Percentiles rank a stretch among this genome's conserved stretches.
phyloP scores from a whole-genome alignment of 1,140 invertebrate species.

The Antheraea mylitta region DNA sequence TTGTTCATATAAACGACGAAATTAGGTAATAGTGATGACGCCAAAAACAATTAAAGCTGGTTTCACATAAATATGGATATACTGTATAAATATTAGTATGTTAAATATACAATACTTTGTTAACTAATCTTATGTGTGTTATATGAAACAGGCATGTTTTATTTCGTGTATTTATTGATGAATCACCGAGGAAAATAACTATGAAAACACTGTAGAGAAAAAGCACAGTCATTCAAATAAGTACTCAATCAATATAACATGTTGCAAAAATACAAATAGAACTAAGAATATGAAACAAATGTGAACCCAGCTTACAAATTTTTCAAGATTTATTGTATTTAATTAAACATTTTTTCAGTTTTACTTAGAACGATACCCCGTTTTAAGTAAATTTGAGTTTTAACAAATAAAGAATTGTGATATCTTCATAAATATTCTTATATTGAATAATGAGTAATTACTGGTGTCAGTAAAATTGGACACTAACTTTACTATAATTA shows the following conservation, averaged over 20 bases:
- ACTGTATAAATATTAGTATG: too few relatives aligned
- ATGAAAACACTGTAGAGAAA: too few relatives aligned
- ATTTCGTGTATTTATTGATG: not conserved
- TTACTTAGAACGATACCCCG: too few relatives aligned
- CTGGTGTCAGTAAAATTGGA: not conserved
- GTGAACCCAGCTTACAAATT: not conserved
- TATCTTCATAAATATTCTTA: not conserved
- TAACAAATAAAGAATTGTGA: not conserved
- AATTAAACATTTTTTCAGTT: not conserved
- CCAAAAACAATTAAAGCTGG: slow-evolving; percentile 46
- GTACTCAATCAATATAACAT: too few relatives aligned
- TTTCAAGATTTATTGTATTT: not conserved
- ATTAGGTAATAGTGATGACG: slow-evolving; percentile 54
- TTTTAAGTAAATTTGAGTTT: not conserved
- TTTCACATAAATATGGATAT: not conserved
- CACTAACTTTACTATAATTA: not conserved
- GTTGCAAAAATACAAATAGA: too few relatives aligned
- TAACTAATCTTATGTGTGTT: not conserved
- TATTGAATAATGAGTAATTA: not conserved
- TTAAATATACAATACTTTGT: too few relatives aligned
- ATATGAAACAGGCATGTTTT: not conserved
- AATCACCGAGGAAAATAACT: not conserved
- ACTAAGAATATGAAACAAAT: not conserved
- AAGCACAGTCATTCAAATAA: too few relatives aligned
- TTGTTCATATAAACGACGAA: slow-evolving; percentile 44